These are phyloP conservation scores for Plodia interpunctella DNA, from an alignment of 1,140 invertebrate species.

Conservation along the genomic window DNA sequence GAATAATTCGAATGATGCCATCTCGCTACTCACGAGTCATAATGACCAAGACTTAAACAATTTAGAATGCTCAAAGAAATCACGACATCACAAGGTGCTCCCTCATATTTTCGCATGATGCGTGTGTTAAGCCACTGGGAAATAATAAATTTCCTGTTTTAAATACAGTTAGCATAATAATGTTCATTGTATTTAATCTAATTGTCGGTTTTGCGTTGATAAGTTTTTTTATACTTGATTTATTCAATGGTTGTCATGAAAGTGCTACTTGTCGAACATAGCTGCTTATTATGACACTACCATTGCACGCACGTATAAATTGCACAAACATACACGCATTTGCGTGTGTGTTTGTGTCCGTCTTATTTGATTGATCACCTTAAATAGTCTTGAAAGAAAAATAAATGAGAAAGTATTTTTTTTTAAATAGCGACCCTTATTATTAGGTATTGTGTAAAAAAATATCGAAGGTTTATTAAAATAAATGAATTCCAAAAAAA, in stretches of 20 bases:
- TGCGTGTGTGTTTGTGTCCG: too few species aligned
- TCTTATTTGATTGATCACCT: too few species aligned
- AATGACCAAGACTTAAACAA: neutral
- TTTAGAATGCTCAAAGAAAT: neutral
- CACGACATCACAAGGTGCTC: neutral
- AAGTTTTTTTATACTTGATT: neutral
- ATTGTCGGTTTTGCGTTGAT: neutral
- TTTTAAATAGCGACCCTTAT: too few species aligned
- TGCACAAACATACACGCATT: neutral
- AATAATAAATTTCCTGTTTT: neutral
- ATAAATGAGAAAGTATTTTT: too few species aligned
- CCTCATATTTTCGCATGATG: neutral
- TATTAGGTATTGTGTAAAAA: too few species aligned
- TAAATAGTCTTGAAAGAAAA: too few species aligned
- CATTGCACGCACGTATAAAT: neutral
- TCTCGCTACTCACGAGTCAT: too few species aligned
- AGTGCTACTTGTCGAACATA: neutral
- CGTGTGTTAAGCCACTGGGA: neutral
- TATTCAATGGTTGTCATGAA: conserved; percentile 2
- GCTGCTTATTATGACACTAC: neutral
- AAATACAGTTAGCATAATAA: neutral
- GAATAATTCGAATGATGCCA: too few species aligned
- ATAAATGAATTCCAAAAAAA: too few species aligned
- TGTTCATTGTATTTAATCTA: neutral
- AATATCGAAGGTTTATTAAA: too few species aligned